Base-by-base conservation (phyloP, 2,113 vertebrate species). In the human (Homo sapiens) region DNA sequence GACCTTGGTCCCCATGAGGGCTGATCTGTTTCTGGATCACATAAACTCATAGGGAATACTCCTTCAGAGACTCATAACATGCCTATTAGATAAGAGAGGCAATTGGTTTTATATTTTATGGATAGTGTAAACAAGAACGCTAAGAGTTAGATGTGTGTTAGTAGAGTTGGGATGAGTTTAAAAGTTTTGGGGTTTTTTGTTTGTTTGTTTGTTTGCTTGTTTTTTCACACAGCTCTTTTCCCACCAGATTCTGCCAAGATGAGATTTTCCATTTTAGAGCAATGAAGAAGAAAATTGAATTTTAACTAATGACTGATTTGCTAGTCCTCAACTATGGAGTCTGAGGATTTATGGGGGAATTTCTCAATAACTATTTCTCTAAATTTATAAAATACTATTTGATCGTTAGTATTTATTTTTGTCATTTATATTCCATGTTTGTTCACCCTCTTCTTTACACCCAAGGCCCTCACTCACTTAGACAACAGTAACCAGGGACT, bases 31-130 rank as follows among this genome's bases (percentile, higher is more conserved):
- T 89, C 55, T 59, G 48, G 17, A 72, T 76, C 40, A 94, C 25
- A 85, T 35, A 89, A 84, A 40, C 7, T 93, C 20, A 22, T 95
- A 61, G 16, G 10, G 4, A 66, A 83, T 94, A 89, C 18, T 85
- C 18, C 2, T 91, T 88, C 50, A 89, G 52, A 8, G 18, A 78
- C 32, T 97, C 38, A 86, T 93, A 70, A 55, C 45, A 81, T 27
- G 57, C 22, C 9, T 79, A 43, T 85, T 85, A 82, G 22, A 20
- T 64, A 82, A 92, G 25, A 97, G 14, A 86, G 35, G 7, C 14
- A 89, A 85, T 64, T 91, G 35, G 23, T 89, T 96, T 95, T 89
- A 55, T 64, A 87, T 85, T 85, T 90, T 90, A 35, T 78, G 89
- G 43, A 80, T 75, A n/a, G 25, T 88, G 13, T 2, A 93, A 88